These are phyloP conservation scores for Dromius quadrimaculatus DNA, from an alignment of 2,888 invertebrate species.

Conservation along the genomic window DNA sequence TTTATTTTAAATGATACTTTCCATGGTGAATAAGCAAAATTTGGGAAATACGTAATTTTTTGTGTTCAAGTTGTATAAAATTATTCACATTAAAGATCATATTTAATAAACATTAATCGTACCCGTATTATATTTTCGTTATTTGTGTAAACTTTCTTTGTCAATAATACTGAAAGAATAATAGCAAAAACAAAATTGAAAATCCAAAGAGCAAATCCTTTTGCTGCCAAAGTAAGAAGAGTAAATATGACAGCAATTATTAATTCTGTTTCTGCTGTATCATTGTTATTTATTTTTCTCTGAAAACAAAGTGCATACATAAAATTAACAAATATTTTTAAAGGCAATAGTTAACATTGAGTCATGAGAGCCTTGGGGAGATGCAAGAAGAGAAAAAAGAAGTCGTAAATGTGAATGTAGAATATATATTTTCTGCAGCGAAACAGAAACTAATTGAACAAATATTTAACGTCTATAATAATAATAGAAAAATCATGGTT, in stretches of 20 bases:
- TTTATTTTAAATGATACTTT: too few species aligned
- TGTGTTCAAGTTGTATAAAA: not conserved
- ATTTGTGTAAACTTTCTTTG: not conserved
- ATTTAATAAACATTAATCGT: not conserved
- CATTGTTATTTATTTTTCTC: too few species aligned
- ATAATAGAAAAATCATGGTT: too few species aligned
- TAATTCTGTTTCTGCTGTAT: slow-evolving; percentile 17
- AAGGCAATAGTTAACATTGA: not conserved
- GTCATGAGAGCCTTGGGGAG: not conserved
- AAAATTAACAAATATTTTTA: not conserved
- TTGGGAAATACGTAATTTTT: too few species aligned
- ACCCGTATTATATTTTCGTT: slow-evolving; percentile 23
- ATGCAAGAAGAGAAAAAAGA: too few species aligned
- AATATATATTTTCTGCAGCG: too few species aligned
- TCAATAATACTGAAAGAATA: slow-evolving; percentile 17
- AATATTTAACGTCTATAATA: too few species aligned
- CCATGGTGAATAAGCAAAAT: too few species aligned
- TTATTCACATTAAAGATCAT: not conserved
- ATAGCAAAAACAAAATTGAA: slow-evolving; percentile 20
- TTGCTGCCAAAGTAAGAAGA: slow-evolving; percentile 27
- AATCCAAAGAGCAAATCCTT: slow-evolving; percentile 45
- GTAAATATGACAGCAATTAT: slow-evolving; percentile 8
- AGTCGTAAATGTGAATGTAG: too few species aligned
- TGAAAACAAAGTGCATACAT: not conserved
- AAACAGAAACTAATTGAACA: too few species aligned